Conservation (phyloP, 2,113 vertebrate species). For the Ptilonorhynchus violaceus region DNA sequence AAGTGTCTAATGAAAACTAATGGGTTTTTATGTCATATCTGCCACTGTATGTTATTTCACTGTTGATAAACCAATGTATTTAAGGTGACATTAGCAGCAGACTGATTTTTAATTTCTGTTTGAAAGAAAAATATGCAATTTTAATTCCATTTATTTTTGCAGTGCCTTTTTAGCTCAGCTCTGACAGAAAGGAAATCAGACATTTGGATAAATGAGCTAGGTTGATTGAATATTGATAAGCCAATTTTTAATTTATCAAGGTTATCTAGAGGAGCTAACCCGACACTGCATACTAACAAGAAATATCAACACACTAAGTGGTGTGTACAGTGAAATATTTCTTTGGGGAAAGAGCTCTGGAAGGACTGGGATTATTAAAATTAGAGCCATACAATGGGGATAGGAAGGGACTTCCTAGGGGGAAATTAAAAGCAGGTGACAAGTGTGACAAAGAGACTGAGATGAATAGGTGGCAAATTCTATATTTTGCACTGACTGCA, state of each 20-base stretch:
- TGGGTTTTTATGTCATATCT: background rate
- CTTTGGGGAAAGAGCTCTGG: background rate
- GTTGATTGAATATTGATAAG: constrained; percentile 64
- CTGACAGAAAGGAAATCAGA: constrained; percentile 24
- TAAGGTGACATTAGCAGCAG: background rate
- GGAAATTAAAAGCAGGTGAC: background rate
- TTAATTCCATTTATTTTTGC: constrained; percentile 51
- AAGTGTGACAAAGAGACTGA: background rate
- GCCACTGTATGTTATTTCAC: background rate
- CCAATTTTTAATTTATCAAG: constrained; percentile 67
- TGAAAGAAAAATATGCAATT: constrained; percentile 30
- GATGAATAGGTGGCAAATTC: background rate
- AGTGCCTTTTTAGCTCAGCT: background rate
- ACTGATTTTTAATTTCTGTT: constrained; percentile 31
- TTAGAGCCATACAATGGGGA: background rate
- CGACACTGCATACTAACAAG: background rate
- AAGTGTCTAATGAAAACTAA: background rate
- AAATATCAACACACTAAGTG: background rate
- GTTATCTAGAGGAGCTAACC: constrained; percentile 31
- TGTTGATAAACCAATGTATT: background rate
- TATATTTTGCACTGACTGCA: background rate
- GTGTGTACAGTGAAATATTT: constrained; percentile 16
- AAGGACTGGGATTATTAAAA: background rate
- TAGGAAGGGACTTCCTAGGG: background rate
- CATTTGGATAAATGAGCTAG: constrained; percentile 24